These are phyloP conservation scores for Mellilla xanthometata DNA, from an alignment of 2,888 invertebrate species.

Conservation along the genomic window DNA sequence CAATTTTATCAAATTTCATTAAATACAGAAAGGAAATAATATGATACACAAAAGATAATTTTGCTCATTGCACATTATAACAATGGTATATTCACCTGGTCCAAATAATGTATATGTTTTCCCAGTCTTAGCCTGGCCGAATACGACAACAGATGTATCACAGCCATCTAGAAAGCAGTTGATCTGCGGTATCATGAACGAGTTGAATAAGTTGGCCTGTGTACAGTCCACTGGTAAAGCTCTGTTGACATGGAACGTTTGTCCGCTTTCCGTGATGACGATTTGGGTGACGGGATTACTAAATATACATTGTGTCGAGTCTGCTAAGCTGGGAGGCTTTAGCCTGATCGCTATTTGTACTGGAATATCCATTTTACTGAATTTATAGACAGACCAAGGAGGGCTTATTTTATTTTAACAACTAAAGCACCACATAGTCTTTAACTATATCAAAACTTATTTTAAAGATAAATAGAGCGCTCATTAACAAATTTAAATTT, in stretches of 20 bases:
- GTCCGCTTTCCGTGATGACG: slow-evolving; percentile 83
- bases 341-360: slow-evolving; percentile 88
- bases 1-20: slow-evolving; percentile 25
- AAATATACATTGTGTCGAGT: slow-evolving; percentile 82
- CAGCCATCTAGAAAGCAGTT: slow-evolving; percentile 87
- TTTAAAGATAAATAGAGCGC: no score
- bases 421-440: no score
- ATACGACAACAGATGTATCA: slow-evolving; percentile 88
- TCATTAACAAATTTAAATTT: no score
- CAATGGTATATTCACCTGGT: slow-evolving; percentile 78
- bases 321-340: slow-evolving; percentile 81
- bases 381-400: no score
- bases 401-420: no score
- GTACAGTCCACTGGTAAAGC: slow-evolving; percentile 83
- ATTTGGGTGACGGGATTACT: slow-evolving; percentile 82
- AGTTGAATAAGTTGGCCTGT: slow-evolving; percentile 85
- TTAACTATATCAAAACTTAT: no score
- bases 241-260: slow-evolving; percentile 78
- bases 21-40: no score
- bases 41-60: no score
- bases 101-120: slow-evolving; percentile 89
- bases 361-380: slow-evolving; percentile 84
- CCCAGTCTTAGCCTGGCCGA: slow-evolving; percentile 86
- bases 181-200: slow-evolving; percentile 85
- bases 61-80: neutral